These are phyloP conservation scores for Engystomops pustulosus DNA, from an alignment of 2,113 vertebrate genomes.

Conservation along the genomic window DNA sequence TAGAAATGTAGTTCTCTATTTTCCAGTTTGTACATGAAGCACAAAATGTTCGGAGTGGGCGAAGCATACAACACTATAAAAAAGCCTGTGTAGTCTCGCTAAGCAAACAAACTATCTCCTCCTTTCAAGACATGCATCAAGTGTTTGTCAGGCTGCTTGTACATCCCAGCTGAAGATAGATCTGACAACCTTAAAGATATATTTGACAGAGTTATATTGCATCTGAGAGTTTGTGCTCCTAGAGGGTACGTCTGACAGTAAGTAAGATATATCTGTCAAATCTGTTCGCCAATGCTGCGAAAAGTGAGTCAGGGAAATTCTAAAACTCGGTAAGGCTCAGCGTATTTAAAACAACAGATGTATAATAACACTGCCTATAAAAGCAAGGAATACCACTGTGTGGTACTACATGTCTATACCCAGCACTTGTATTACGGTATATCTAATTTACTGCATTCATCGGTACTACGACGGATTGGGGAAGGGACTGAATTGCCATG, in stretches of 20 bases:
- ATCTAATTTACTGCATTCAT: too few relatives aligned
- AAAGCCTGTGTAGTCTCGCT: neutral
- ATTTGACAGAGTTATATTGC: constrained; percentile 41
- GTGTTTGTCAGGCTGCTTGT: constrained; percentile 24
- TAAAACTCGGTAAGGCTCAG: neutral
- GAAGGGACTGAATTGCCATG: too few relatives aligned
- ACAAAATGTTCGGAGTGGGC: neutral
- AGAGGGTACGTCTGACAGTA: constrained; percentile 19
- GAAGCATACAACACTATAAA: neutral
- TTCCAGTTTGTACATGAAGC: neutral
- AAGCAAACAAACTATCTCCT: constrained; percentile 25
- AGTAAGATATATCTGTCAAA: constrained; percentile 34
- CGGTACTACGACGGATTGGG: too few relatives aligned
- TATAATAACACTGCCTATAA: neutral
- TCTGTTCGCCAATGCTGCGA: neutral
- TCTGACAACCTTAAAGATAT: constrained; percentile 42
- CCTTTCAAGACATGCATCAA: constrained; percentile 9
- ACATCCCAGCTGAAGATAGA: constrained; percentile 32
- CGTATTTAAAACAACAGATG: neutral
- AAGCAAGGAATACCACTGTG: too few relatives aligned
- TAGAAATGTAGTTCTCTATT: neutral
- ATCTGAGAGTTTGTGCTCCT: neutral
- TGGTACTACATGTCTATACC: too few relatives aligned
- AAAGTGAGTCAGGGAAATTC: neutral
- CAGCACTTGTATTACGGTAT: too few relatives aligned